Evolutionary conservation across 2,113 vertebrate species (phyloP).

Genomic region (Pungitius pungitius): DNA sequence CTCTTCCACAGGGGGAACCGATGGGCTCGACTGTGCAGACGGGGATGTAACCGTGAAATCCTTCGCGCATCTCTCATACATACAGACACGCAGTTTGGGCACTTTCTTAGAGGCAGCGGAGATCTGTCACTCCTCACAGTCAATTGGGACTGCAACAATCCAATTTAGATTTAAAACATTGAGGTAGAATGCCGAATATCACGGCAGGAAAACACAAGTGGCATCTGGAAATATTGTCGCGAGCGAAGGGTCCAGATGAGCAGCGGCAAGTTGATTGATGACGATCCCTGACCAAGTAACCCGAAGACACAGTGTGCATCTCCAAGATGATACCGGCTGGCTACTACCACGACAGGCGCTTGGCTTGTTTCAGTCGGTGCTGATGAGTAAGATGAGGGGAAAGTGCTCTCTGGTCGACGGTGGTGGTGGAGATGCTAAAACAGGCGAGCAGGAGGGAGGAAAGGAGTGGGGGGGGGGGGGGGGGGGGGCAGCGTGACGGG

Average conservation of each 20-base stretch:
- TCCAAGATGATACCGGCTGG: slow-evolving; percentile 4
- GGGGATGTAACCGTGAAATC: slow-evolving; percentile 40
- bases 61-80: slow-evolving; percentile 31
- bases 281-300: slow-evolving; percentile 48
- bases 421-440: slow-evolving; percentile 38
- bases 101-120: slow-evolving; percentile 19
- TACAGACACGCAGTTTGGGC: slow-evolving; percentile 13
- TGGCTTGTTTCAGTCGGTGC: slow-evolving; percentile 58
- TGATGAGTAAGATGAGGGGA: slow-evolving; percentile 54
- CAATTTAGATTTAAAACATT: slow-evolving; percentile 38
- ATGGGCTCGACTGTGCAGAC: slow-evolving; percentile 33
- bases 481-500: neutral
- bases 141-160: slow-evolving; percentile 19
- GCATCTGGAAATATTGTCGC: slow-evolving; percentile 30
- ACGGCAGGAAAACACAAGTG: slow-evolving; percentile 31
- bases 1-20: slow-evolving; percentile 51
- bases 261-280: slow-evolving; percentile 31
- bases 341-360: slow-evolving; percentile 43
- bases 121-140: slow-evolving; percentile 14
- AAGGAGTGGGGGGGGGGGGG: neutral
- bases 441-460: neutral
- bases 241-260: slow-evolving; percentile 19
- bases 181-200: slow-evolving; percentile 35
- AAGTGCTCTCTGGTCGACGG: slow-evolving; percentile 63
- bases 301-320: slow-evolving; percentile 22